Evolutionary conservation across 2,888 invertebrate species (phyloP), one percentile per base, ranked within the genome.

Genomic region (Platynereis dumerilii): DNA sequence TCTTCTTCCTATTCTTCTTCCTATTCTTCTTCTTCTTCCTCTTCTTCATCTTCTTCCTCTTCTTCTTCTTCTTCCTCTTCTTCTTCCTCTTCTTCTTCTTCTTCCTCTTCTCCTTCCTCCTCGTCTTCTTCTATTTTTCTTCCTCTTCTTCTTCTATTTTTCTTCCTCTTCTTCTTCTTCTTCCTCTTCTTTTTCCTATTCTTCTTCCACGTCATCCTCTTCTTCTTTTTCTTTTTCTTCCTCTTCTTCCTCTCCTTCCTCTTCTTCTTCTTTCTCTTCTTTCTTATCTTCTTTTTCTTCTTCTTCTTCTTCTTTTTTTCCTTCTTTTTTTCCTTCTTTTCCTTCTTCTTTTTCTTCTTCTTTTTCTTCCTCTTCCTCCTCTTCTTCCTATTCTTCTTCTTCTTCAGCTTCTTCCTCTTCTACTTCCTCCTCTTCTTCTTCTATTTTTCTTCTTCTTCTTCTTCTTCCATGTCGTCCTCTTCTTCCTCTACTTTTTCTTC

Each of bases 221-320:
- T n/a, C 58, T 58, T 20, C 58, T 58, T 20, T 42, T 58, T n/a
- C 39, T 58, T n/a, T 28, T 58, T n/a, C 58, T 34, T 63, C 65
- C 65, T 20, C 65, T 64, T 44, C 62, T 7, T 29, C 56, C 56
- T 2, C 24, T 26, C 55, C 12, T 20, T 7, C 53, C 15, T 22
- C 12, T n/a, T 20, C 53, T n/a, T 12, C 53, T n/a, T 7, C 53
- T n/a, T 22, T 52, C 15, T n/a, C 12, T 52, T n/a, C 53, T n/a
- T 7, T 22, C 53, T n/a, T 22, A n/a, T 20, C 10, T 24, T 42
- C 12, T 29, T 20, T 22, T 22, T 48, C 27, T 34, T 26, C 53
- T 34, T 17, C 1, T 26, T 22, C 42, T 28, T 10, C 42, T 12
- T 34, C 12, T 26, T 28, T 42, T 58, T 45, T 58, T 39, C 58